These are phyloP conservation scores for Camponotus pennsylvanicus DNA, from an alignment of 1,140 invertebrate species.

Conservation along the genomic window DNA sequence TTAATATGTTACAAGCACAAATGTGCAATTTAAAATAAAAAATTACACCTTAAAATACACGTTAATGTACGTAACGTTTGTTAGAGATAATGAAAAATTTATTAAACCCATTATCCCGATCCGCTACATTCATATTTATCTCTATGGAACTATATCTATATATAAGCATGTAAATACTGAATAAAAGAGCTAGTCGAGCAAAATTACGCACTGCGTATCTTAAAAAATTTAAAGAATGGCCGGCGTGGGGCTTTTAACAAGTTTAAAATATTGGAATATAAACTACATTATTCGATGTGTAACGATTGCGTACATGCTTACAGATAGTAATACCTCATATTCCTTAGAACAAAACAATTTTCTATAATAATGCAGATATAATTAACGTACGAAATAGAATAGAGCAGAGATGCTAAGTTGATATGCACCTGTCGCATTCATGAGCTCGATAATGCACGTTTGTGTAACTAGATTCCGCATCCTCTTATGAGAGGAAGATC, in stretches of 20 bases:
- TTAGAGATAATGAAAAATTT: background rate
- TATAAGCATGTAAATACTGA: no score
- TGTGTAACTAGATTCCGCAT: slow-evolving; percentile 64
- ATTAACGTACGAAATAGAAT: slow-evolving; percentile 35
- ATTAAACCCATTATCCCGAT: background rate
- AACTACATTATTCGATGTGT: background rate
- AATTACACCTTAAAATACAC: background rate
- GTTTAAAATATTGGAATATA: slow-evolving; percentile 5
- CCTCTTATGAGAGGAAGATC: slow-evolving; percentile 28
- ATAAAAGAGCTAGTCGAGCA: no score
- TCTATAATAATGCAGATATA: slow-evolving; percentile 28
- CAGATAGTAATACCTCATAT: slow-evolving; percentile 19
- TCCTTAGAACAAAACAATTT: slow-evolving; percentile 21
- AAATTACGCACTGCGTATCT: no score
- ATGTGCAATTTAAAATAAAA: background rate
- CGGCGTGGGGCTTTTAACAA: background rate
- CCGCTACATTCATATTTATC: slow-evolving; percentile 3
- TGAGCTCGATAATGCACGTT: slow-evolving; percentile 54
- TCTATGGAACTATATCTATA: no score
- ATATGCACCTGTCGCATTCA: slow-evolving; percentile 71
- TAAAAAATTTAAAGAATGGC: background rate
- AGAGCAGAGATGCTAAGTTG: slow-evolving; percentile 65
- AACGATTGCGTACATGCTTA: slow-evolving; percentile 15
- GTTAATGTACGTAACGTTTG: background rate
- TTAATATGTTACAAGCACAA: background rate